phyloP scores from a whole-genome alignment of 2,113 vertebrate species.

The Asarcornis scutulata region DNA sequence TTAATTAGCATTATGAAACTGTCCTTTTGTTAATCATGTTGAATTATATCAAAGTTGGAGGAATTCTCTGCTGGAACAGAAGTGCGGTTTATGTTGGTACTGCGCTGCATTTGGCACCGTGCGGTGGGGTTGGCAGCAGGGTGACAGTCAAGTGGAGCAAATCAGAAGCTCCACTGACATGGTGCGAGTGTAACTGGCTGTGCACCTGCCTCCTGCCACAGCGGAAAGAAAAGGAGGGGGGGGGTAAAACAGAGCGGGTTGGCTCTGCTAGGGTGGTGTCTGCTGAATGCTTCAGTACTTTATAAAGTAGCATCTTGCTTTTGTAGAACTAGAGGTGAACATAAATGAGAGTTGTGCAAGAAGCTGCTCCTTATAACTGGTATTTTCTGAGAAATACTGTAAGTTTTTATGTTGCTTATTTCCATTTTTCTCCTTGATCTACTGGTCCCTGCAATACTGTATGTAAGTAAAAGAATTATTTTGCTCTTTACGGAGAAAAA shows the following conservation, averaged over 20 bases:
- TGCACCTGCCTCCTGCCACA: neutral
- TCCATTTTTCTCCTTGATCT: neutral
- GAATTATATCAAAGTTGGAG: neutral
- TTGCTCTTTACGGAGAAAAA: neutral
- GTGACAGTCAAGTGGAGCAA: neutral
- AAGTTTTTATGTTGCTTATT: neutral
- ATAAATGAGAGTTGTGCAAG: neutral
- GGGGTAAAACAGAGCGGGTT: accelerated
- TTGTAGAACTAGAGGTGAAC: neutral
- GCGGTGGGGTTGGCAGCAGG: neutral
- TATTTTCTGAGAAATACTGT: neutral
- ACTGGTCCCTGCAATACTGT: neutral
- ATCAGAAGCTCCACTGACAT: neutral
- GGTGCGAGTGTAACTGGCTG: neutral
- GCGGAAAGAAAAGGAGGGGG: accelerated
- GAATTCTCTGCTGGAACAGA: neutral
- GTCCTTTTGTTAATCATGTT: neutral
- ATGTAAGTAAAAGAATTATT: neutral
- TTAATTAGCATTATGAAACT: neutral
- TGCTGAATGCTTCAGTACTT: neutral
- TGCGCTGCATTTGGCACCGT: neutral
- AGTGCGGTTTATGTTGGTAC: neutral
- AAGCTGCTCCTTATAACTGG: neutral
- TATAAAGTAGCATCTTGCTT: neutral
- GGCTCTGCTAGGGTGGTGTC: accelerated